Evolutionary conservation across 2,113 vertebrate genomes (phyloP).

Genomic region (Onychorhynchus coronatus): DNA sequence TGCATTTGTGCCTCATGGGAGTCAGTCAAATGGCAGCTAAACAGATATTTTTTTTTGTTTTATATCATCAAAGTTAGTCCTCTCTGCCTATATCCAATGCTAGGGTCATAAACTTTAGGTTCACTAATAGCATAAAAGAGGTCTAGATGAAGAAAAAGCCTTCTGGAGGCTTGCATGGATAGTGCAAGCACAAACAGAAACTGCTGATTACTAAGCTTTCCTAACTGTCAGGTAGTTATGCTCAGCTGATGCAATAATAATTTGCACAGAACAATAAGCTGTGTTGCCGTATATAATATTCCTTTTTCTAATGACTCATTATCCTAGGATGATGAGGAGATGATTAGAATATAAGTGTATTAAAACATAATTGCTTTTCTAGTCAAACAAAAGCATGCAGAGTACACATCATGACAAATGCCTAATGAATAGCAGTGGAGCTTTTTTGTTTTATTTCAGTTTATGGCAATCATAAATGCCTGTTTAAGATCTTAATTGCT

Average conservation of each 20-base stretch:
- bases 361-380: slow-evolving; percentile 66
- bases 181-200: neutral
- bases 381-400: slow-evolving; percentile 29
- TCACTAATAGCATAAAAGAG: neutral
- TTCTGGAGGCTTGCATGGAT: neutral
- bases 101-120: neutral
- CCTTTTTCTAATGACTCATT: slow-evolving; percentile 60
- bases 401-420: neutral
- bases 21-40: neutral
- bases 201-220: neutral
- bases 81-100: neutral
- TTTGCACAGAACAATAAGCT: slow-evolving; percentile 13
- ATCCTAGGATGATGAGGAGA: slow-evolving; percentile 40
- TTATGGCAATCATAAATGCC: neutral
- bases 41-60: neutral
- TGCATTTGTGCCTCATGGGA: neutral
- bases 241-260: slow-evolving; percentile 1
- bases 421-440: neutral
- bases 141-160: neutral
- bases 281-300: slow-evolving; percentile 49
- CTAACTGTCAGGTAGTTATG: neutral
- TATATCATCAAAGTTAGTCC: neutral
- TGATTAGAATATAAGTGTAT: slow-evolving; percentile 49
- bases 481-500: slow-evolving; percentile 11
- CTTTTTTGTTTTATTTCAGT: neutral